Conservation (phyloP, 1,140 invertebrate genomes). For the Eurosta solidaginis region DNA sequence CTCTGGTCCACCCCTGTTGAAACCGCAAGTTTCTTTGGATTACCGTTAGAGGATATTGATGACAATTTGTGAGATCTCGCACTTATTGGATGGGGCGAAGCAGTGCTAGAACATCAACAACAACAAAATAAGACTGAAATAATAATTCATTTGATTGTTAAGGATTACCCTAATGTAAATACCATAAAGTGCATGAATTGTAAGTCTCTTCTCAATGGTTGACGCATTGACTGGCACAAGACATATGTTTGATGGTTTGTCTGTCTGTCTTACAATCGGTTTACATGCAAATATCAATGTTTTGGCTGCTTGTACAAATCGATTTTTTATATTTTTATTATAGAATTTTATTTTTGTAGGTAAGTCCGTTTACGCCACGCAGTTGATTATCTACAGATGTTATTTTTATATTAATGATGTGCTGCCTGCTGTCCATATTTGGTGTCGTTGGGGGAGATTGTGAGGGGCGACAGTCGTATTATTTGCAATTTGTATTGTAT, state of each 20-base stretch:
- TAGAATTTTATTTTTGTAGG: not conserved
- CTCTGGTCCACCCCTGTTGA: too few relatives aligned
- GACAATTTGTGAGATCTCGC: too few relatives aligned
- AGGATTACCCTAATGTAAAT: not conserved
- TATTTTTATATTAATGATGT: not conserved
- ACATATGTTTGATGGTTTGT: not conserved
- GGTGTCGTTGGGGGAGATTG: not conserved
- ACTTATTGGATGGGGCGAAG: too few relatives aligned
- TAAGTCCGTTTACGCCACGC: not conserved
- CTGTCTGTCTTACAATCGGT: not conserved
- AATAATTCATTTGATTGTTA: too few relatives aligned
- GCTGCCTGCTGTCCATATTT: not conserved
- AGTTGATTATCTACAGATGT: not conserved
- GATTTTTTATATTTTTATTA: not conserved
- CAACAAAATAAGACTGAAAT: too few relatives aligned
- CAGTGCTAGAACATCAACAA: too few relatives aligned
- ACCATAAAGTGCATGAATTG: not conserved
- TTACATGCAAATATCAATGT: constrained; percentile 1
- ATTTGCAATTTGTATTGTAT: not conserved
- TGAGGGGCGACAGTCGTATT: not conserved
- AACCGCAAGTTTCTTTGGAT: too few relatives aligned
- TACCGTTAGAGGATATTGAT: too few relatives aligned
- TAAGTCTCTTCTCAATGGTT: not conserved
- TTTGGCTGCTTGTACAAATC: not conserved
- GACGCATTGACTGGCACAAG: not conserved